Evolutionary conservation across 2,113 vertebrate genomes (phyloP), one percentile per base, ranked within the genome.

Genomic region (Pteruthius melanotis): DNA sequence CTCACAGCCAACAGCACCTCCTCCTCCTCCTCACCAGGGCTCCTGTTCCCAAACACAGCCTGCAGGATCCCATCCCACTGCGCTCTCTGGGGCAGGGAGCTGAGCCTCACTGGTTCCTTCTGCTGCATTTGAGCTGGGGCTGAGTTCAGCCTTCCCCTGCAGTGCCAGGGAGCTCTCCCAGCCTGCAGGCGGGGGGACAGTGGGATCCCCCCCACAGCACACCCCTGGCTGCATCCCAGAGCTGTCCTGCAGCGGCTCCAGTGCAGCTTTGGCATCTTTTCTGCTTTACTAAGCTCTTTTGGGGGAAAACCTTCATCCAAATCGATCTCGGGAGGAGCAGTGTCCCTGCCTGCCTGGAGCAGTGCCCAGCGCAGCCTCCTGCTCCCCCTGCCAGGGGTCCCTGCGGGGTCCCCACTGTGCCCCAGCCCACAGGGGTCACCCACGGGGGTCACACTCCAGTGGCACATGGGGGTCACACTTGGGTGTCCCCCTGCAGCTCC

Each of bases 101-200:
- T 2, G 35, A 18, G 9, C 47, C 64, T 37, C 8, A 1, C 9
- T 4, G 45, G 35, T 4, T 3, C 42, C 57, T 57, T 22, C 31
- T 40, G 10, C 53, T 1, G 3, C 13, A 0, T 2, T 13, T 2
- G 2, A 27, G 2, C 35, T 0, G 40, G 10, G 14, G 10, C 39
- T 0, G 37, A 60, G 61, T 35, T 47, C 3, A 8, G 77, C 30
- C 10, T 11, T 12, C 17, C 8, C 40, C 61, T 1, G 3, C 1
- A 0, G 10, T 23, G 37, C 45, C 0, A 2, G 23, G 59, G 50
- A 40, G 24, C n/a, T 30, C 3, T 0, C 31, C 31, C 31, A 17
- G 20, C 28, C 89, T 33, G 64, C 7, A 19, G 63, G 60, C 24
- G 11, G 31, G 81, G 78, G 23, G 8, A 14, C 15, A 20, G n/a